Percentiles rank a stretch among this genome's conserved stretches.
These are phyloP conservation scores for Boloria selene DNA, from an alignment of 2,888 invertebrate genomes.

Conservation along the genomic window DNA sequence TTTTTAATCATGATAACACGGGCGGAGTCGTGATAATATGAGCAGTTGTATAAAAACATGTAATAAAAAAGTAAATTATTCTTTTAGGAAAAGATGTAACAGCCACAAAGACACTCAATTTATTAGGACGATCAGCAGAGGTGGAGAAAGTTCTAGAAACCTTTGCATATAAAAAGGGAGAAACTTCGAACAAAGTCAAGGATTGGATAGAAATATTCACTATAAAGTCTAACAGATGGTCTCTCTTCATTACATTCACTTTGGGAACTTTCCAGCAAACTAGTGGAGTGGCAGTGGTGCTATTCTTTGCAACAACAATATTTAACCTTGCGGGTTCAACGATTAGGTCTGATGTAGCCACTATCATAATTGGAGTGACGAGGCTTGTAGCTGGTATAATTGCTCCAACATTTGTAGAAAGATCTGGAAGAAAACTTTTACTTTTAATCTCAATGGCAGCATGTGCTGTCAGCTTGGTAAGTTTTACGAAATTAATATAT, in stretches of 20 bases:
- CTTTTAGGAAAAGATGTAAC: constrained; percentile 48
- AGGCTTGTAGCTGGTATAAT: constrained; percentile 48
- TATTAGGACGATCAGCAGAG: constrained; percentile 48
- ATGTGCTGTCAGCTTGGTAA: constrained; percentile 47
- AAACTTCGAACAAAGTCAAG: constrained; percentile 38
- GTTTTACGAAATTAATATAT: constrained; percentile 23
- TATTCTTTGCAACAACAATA: constrained; percentile 54
- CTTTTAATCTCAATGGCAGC: constrained; percentile 50
- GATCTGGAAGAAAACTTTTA: constrained; percentile 51
- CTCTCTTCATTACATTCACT: constrained; percentile 50
- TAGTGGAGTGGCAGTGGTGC: constrained; percentile 50
- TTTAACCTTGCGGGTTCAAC: constrained; percentile 52
- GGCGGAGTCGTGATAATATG: no score
- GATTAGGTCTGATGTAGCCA: constrained; percentile 50
- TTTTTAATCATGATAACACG: no score
- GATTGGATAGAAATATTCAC: constrained; percentile 48
- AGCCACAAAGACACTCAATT: constrained; percentile 48
- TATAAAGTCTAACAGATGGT: constrained; percentile 50
- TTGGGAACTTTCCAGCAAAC: constrained; percentile 49
- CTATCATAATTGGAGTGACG: constrained; percentile 51
- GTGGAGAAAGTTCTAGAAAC: constrained; percentile 46
- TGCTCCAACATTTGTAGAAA: constrained; percentile 52
- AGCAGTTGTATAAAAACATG: no score
- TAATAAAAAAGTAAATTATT: neutral
- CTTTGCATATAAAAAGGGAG: constrained; percentile 36